Evolutionary conservation across 1,140 invertebrate genomes (phyloP).

Genomic region (Rhagoletis pomonella): DNA sequence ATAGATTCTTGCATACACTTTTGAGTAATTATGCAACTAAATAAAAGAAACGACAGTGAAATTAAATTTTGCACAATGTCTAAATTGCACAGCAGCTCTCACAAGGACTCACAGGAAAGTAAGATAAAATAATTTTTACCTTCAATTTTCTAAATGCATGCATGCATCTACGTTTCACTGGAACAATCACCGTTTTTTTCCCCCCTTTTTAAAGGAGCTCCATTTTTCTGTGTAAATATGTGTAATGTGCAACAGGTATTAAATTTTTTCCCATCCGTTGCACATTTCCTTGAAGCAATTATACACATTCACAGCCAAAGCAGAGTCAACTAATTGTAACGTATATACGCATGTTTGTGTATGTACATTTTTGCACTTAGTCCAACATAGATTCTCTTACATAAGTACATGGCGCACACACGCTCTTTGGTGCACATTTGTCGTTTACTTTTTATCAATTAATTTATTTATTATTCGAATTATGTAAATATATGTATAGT

Average conservation of each 20-base stretch:
- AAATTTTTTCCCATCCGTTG: too few relatives aligned
- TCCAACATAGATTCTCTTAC: neutral
- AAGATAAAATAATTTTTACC: neutral
- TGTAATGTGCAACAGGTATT: neutral
- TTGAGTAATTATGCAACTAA: neutral
- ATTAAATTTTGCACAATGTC: neutral
- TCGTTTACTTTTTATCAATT: too few relatives aligned
- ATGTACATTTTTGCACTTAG: neutral
- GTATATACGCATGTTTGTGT: too few relatives aligned
- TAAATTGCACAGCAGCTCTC: neutral
- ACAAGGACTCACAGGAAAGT: neutral
- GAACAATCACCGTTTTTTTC: neutral
- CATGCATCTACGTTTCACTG: neutral
- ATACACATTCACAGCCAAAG: too few relatives aligned
- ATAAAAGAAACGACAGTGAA: neutral
- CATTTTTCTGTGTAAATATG: neutral
- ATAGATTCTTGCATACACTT: neutral
- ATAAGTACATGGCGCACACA: neutral
- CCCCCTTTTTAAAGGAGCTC: neutral
- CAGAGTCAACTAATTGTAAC: too few relatives aligned
- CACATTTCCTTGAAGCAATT: too few relatives aligned
- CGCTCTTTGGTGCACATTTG: neutral
- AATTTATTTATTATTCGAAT: neutral
- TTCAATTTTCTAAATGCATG: constrained; percentile 15
- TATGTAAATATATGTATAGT: neutral